Evolutionary conservation across 2,797 vertebrate species (phyloP), one percentile per base, ranked within the genome.

Genomic region (Lacerta agilis): DNA sequence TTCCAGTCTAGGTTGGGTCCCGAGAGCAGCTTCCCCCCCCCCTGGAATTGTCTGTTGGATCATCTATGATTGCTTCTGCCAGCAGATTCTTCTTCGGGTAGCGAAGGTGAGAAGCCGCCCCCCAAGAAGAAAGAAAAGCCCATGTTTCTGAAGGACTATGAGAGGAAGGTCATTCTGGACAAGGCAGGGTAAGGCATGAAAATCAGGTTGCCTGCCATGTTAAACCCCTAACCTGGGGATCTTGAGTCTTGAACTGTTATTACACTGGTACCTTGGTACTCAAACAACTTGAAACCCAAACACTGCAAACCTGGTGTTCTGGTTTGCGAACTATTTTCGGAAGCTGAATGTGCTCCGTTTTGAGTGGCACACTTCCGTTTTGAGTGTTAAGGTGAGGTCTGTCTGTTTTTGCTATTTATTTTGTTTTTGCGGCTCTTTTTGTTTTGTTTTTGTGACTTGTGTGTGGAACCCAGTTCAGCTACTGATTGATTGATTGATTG

Each of bases 91-190:
- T 90, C 71, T 0, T 93, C 91, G 0, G 94, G 89, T 13, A 92
- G 85, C 0, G 78, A 94, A 2, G 38, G 5, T 66, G 93, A 91
- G 64, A 85, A 91, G 33, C 13, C 58, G 0, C 55, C 67, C 13
- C 9, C 97, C 0, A 97, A 93, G 91, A 96, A 93, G 90, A 93
- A 94, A 6, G 94, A 92, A 0, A 97, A 94, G 82, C 97, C 98
- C 1, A 98, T 99, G 98, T 98, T 97, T 86, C 93, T 98, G 43
- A 98, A 98, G 89, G 98, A 99, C 92, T 99, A 99, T 0, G 98
- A 99, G 83, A 97, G 98, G 29, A 98, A 97, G 92, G 97, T 99
- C 86, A 98, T 99, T 15, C 93, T 98, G 94, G 98, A 99, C 87
- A 98, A 95, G 90, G 98, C 95, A 92, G 98, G 98, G 98, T 99